phyloP scores from a whole-genome alignment of 30 jellyfish, hydroid and myxozoan species.

The Catostylus mosaicus region DNA sequence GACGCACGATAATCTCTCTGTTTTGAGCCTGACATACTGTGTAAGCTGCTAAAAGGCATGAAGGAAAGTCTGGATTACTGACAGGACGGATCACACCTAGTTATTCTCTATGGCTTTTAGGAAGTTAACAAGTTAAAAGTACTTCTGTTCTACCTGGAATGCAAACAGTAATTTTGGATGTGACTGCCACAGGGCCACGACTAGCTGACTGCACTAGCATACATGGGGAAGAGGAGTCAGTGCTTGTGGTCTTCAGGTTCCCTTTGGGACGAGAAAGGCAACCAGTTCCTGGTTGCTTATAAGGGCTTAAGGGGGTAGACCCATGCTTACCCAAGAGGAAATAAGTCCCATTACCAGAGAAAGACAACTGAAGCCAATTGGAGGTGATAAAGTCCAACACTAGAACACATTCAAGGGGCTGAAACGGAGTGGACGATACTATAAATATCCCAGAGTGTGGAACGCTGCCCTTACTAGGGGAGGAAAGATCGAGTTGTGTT shows the following conservation, averaged over 20 bases:
- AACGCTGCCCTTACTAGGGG: not conserved
- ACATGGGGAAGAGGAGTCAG: slow-evolving; percentile 6
- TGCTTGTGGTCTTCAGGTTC: not conserved
- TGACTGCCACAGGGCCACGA: slow-evolving; percentile 27
- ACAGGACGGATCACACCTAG: slow-evolving; percentile 14
- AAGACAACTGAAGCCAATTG: slow-evolving; percentile 13
- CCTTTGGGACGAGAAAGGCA: not conserved
- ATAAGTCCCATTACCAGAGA: slow-evolving; percentile 1
- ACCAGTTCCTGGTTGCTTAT: not conserved
- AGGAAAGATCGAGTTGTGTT: not conserved
- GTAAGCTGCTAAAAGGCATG: slow-evolving; percentile 28
- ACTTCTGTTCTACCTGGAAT: slow-evolving; percentile 44
- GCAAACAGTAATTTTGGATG: not conserved
- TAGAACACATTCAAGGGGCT: slow-evolving; percentile 14
- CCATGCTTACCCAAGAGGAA: slow-evolving; percentile 10
- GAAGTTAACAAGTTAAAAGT: not conserved
- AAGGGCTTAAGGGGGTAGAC: slow-evolving; percentile 15
- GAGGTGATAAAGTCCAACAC: slow-evolving; percentile 31
- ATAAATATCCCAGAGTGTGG: not conserved
- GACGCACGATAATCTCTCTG: slow-evolving; percentile 16
- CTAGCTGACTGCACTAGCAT: slow-evolving; percentile 18
- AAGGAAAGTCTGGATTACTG: not conserved
- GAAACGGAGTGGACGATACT: not conserved
- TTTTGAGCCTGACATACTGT: slow-evolving; percentile 33
- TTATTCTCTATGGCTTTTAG: slow-evolving; percentile 22